Conservation (phyloP, 1,140 invertebrate species). For the Rhagoletis zephyria region DNA sequence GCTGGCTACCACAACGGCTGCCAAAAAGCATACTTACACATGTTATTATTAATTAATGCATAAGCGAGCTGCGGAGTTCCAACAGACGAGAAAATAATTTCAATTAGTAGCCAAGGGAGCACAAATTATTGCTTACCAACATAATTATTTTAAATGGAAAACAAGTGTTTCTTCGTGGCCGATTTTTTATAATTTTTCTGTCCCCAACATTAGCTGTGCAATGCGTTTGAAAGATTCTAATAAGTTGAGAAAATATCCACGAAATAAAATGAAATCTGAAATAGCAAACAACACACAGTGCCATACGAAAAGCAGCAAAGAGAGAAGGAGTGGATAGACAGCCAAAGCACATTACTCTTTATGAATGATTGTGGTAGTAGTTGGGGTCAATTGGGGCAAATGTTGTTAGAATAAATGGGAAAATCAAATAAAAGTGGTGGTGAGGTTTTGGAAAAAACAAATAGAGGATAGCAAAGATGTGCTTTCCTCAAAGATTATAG, state of each 20-base stretch:
- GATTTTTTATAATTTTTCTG: not conserved
- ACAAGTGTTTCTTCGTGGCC: not conserved
- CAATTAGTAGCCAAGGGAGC: no score
- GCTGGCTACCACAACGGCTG: no score
- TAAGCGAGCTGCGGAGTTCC: no score
- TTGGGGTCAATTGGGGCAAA: slow-evolving; percentile 1
- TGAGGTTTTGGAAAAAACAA: not conserved
- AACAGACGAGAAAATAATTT: no score
- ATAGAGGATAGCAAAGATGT: slow-evolving; percentile 1
- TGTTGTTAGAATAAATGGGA: slow-evolving; percentile 19
- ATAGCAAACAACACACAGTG: not conserved
- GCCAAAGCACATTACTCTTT: not conserved
- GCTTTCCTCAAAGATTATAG: not conserved
- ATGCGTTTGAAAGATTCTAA: not conserved
- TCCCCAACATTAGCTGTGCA: not conserved
- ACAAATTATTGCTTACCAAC: not conserved
- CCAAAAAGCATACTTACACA: no score
- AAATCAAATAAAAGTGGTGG: slow-evolving; percentile 20
- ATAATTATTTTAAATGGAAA: slow-evolving; percentile 27
- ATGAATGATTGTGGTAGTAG: not conserved
- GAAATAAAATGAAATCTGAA: not conserved
- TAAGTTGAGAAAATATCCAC: not conserved
- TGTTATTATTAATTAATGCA: no score
- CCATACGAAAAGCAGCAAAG: not conserved
- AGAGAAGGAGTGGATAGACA: not conserved